These are phyloP conservation scores for Callionymus lyra DNA, from an alignment of 2,113 vertebrate species.

Conservation along the genomic window DNA sequence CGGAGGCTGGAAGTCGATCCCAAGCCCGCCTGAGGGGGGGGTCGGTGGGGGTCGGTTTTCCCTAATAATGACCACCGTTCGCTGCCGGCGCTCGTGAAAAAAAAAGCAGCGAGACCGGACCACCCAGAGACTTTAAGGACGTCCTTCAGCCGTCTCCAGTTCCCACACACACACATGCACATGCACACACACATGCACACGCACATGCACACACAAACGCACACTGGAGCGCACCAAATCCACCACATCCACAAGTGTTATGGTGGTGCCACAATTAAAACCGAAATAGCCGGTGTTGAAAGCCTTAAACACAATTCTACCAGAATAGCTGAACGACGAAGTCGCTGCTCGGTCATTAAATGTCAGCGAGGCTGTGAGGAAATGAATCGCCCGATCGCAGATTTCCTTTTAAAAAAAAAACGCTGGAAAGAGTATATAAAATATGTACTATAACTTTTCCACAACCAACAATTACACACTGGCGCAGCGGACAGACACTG, in stretches of 20 bases:
- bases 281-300: slow-evolving; percentile 45
- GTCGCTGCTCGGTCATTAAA: slow-evolving; percentile 1
- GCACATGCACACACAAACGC: slow-evolving; percentile 6
- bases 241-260: slow-evolving; percentile 32
- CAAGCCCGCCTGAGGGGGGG: no score
- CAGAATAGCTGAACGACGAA: slow-evolving; percentile 48
- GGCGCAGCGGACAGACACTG: slow-evolving; percentile 43
- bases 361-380: slow-evolving; percentile 12
- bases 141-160: slow-evolving; percentile 42
- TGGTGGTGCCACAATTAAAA: slow-evolving; percentile 41
- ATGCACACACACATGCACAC: slow-evolving; percentile 24
- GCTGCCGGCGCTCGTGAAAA: slow-evolving; percentile 23
- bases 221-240: no score
- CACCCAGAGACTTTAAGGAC: slow-evolving; percentile 59
- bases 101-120: slow-evolving; percentile 34
- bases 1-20: slow-evolving; percentile 47
- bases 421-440: slow-evolving; percentile 38
- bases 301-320: slow-evolving; percentile 35
- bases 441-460: slow-evolving; percentile 56
- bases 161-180: slow-evolving; percentile 17
- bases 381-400: slow-evolving; percentile 13
- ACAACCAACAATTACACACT: slow-evolving; percentile 54
- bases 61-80: slow-evolving; percentile 55
- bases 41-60: slow-evolving; percentile 32
- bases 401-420: slow-evolving; percentile 18